phyloP scores from a whole-genome alignment of 2,113 vertebrate species.

The Atractosteus spatula region DNA sequence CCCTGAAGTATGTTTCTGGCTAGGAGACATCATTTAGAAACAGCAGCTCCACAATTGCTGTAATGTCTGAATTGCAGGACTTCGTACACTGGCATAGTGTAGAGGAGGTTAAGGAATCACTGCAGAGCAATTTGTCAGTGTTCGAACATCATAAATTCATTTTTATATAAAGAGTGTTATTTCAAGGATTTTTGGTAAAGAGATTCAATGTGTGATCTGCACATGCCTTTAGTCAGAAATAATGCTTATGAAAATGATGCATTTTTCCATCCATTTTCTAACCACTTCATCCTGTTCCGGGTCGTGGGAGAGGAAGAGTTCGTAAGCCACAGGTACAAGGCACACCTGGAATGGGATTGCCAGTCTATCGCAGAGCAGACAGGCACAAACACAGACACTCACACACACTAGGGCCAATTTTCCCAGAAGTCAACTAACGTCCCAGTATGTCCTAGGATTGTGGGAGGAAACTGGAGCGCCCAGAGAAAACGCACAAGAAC shows the following conservation, averaged over 20 bases:
- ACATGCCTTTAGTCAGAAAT: conserved; percentile 21
- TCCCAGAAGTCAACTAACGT: no score
- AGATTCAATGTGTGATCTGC: conserved; percentile 30
- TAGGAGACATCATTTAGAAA: conserved; percentile 20
- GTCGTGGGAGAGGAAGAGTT: no score
- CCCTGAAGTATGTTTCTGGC: conserved; percentile 27
- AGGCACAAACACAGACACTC: no score
- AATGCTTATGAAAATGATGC: conserved; percentile 2
- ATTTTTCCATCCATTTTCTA: no score
- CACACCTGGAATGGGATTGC: no score
- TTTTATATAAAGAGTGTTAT: not conserved
- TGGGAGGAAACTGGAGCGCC: no score
- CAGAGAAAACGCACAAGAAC: no score
- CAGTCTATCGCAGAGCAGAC: no score
- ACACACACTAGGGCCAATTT: no score
- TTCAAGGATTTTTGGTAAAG: not conserved
- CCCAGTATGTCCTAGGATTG: no score
- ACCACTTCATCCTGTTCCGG: no score
- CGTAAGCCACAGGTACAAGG: no score
- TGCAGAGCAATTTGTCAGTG: not conserved
- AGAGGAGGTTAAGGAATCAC: not conserved
- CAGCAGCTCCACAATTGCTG: not conserved
- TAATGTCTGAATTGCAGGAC: not conserved
- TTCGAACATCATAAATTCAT: conserved; percentile 1
- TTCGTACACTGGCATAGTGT: not conserved